Evolutionary conservation across 2,797 vertebrate species (phyloP).

Genomic region (Fundulus diaphanus): DNA sequence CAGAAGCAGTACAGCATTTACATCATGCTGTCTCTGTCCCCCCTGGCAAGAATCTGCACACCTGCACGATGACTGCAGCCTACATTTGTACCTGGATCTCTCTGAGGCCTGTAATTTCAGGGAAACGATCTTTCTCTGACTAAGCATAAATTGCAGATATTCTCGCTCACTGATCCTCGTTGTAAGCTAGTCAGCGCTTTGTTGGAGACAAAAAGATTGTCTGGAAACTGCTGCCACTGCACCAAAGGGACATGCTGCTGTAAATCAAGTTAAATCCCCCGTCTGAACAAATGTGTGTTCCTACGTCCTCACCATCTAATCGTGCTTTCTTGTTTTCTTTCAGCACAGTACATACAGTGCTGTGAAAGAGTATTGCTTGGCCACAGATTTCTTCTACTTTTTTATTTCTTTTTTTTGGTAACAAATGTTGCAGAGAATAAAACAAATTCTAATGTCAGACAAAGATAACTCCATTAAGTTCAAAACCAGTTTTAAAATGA

Average conservation of each 20-base stretch:
- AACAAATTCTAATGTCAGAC: background rate
- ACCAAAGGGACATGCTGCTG: constrained; percentile 30
- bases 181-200: constrained; percentile 69
- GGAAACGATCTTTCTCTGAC: constrained; percentile 63
- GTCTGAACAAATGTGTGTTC: constrained; percentile 31
- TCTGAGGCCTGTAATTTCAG: constrained; percentile 60
- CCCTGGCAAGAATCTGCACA: constrained; percentile 48
- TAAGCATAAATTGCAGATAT: constrained; percentile 64
- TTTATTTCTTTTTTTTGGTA: background rate
- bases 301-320: constrained; percentile 12
- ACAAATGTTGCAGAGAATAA: background rate
- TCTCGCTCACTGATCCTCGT: constrained; percentile 62
- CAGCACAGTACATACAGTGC: background rate
- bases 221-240: constrained; percentile 57
- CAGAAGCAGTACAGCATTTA: constrained; percentile 33
- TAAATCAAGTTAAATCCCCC: constrained; percentile 45
- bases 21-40: constrained; percentile 40
- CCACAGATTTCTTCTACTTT: background rate
- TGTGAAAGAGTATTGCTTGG: background rate
- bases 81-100: constrained; percentile 26
- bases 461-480: background rate
- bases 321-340: constrained; percentile 11
- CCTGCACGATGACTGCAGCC: constrained; percentile 43
- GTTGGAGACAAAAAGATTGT: constrained; percentile 41
- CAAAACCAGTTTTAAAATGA: background rate